Conservation (phyloP, 2,888 invertebrate genomes). For the Rotaria socialis region DNA sequence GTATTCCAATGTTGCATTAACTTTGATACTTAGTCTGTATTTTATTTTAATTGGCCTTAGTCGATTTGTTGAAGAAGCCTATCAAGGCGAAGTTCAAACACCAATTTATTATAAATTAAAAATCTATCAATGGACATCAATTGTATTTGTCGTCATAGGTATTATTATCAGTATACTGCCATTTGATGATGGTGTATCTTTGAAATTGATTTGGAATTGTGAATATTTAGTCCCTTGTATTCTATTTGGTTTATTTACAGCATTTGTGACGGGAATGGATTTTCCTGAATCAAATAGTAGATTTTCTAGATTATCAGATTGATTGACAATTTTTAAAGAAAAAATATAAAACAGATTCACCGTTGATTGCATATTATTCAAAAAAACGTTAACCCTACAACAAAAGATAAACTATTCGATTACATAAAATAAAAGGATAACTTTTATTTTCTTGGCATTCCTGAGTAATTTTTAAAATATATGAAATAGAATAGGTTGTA, state of each 20-base stretch:
- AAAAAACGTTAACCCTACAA: no score
- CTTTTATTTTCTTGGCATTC: no score
- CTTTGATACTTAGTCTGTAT: background rate
- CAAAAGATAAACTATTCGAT: no score
- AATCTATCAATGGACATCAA: background rate
- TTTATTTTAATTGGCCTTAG: conserved; percentile 1
- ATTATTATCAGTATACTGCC: background rate
- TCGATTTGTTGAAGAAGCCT: background rate
- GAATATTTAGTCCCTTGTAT: background rate
- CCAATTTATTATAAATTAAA: background rate
- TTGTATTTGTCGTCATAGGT: background rate
- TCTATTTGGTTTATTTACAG: background rate
- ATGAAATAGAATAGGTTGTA: no score
- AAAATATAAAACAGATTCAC: no score
- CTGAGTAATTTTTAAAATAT: no score
- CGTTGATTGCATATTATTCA: no score
- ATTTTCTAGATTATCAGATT: background rate
- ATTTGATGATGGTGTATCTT: background rate
- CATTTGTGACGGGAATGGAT: background rate
- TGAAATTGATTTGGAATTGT: background rate
- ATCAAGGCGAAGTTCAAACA: background rate
- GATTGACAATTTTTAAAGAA: no score
- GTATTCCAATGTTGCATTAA: background rate
- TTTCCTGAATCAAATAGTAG: background rate
- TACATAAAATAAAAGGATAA: no score